Conservation (phyloP, 2,888 invertebrate genomes). For the Empis livida region DNA sequence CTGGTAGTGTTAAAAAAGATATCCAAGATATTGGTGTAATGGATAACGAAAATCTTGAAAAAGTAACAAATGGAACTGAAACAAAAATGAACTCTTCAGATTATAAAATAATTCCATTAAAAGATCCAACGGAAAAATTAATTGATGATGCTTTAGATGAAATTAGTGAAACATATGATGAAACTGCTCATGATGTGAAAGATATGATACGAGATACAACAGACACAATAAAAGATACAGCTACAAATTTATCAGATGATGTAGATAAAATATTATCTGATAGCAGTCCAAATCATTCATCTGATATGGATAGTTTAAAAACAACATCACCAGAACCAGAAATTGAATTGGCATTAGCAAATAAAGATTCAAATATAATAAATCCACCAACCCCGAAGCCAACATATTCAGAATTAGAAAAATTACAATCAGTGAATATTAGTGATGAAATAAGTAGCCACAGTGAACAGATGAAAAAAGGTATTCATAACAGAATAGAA, state of each 20-base stretch:
- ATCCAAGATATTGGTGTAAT: neutral
- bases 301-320: conserved; percentile 25
- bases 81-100: neutral
- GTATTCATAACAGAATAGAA: too few relatives aligned
- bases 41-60: neutral
- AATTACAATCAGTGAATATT: conserved; percentile 2
- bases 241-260: neutral
- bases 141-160: neutral
- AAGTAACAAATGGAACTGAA: neutral
- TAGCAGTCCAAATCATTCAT: neutral
- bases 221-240: neutral
- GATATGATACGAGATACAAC: neutral
- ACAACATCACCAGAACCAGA: conserved; percentile 33
- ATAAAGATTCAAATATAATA: conserved; percentile 17
- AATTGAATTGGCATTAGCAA: conserved; percentile 30
- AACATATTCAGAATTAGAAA: conserved; percentile 26
- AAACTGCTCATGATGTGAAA: neutral
- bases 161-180: neutral
- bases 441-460: too few relatives aligned
- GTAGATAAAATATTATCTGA: neutral
- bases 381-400: conserved; percentile 31
- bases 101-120: neutral
- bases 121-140: neutral
- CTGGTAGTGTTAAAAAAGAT: too few relatives aligned
- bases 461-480: too few relatives aligned